Percentiles rank a stretch among this genome's conserved stretches.
phyloP scores from a whole-genome alignment of 2,888 invertebrate species.

The Marasmarcha lunaedactyla region DNA sequence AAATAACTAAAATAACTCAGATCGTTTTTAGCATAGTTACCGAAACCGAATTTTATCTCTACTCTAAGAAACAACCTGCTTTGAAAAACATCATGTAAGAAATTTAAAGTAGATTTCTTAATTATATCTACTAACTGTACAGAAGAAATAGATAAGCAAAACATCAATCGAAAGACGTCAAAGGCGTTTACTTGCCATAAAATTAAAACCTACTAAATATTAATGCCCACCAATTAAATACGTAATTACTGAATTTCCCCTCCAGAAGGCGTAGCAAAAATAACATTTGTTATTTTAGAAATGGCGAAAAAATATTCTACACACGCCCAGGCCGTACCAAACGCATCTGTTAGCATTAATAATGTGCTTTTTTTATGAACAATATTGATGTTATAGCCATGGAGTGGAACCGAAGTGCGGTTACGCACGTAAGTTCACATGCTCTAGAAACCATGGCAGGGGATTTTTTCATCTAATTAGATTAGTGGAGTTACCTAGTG shows the following conservation, averaged over 20 bases:
- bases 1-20: no score
- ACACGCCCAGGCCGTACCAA: neutral
- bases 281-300: constrained; percentile 34
- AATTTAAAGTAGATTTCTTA: no score
- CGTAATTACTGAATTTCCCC: neutral
- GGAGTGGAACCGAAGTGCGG: neutral
- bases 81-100: no score
- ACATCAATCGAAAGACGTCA: neutral
- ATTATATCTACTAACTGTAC: no score
- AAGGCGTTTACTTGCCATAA: neutral
- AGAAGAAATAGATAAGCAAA: no score
- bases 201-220: neutral
- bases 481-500: no score
- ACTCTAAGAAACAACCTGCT: no score
- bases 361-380: neutral
- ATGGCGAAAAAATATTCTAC: constrained; percentile 33
- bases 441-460: neutral
- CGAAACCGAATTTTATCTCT: no score
- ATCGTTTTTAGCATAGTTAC: no score
- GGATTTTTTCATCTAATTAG: neutral
- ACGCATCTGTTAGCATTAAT: neutral
- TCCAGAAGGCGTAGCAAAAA: neutral
- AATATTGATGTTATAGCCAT: no score
- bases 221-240: neutral
- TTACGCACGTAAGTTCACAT: neutral